Conservation (phyloP, 2,888 invertebrate genomes). For the Tricholauxania praeusta region DNA sequence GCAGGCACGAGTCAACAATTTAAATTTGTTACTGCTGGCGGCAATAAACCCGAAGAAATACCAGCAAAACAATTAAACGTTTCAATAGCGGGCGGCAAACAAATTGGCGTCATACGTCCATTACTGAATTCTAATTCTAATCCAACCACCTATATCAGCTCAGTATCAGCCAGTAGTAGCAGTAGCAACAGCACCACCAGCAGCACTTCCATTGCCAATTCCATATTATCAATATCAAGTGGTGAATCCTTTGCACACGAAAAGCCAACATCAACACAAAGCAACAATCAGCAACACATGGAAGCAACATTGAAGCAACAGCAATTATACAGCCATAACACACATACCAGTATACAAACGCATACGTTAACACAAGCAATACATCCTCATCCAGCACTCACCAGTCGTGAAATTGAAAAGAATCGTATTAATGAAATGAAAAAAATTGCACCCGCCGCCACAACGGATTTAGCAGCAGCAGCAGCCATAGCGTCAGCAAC, state of each 20-base stretch:
- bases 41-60: slow-evolving; percentile 32
- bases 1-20: slow-evolving; percentile 77
- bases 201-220: slow-evolving; percentile 6
- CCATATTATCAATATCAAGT: slow-evolving; percentile 38
- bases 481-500: slow-evolving; percentile 38
- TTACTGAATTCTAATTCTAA: slow-evolving; percentile 45
- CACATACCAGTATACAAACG: slow-evolving; percentile 2
- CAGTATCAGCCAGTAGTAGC: slow-evolving; percentile 33
- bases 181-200: slow-evolving; percentile 26
- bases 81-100: slow-evolving; percentile 57
- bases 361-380: slow-evolving; percentile 11
- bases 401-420: slow-evolving; percentile 76
- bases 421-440: slow-evolving; percentile 77
- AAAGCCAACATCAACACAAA: slow-evolving; percentile 10
- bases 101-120: slow-evolving; percentile 73
- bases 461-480: slow-evolving; percentile 40
- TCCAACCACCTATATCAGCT: slow-evolving; percentile 41
- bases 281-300: slow-evolving; percentile 45
- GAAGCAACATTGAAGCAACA: slow-evolving; percentile 43
- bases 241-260: slow-evolving; percentile 29
- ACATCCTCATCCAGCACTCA: slow-evolving; percentile 63
- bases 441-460: slow-evolving; percentile 62
- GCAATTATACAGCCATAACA: slow-evolving; percentile 24
- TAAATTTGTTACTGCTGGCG: slow-evolving; percentile 54
- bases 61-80: slow-evolving; percentile 25